These are phyloP conservation scores for Leptopterna dolabrata DNA, from an alignment of 2,888 invertebrate species.

Conservation along the genomic window DNA sequence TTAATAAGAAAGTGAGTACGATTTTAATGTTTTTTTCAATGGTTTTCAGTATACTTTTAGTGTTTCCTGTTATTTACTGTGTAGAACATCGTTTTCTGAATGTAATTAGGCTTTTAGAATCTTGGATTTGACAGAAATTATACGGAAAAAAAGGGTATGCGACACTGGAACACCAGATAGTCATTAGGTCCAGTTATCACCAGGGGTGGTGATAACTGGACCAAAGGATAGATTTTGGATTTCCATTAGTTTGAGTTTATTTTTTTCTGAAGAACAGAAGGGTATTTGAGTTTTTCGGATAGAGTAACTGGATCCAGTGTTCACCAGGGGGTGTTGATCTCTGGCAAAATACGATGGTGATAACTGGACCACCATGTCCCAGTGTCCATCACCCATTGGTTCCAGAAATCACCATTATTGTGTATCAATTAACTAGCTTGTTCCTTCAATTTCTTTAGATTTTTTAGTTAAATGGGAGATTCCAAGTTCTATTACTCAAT, in stretches of 20 bases:
- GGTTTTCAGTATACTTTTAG: neutral
- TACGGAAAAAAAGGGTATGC: too few relatives aligned
- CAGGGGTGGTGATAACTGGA: neutral
- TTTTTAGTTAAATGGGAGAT: neutral
- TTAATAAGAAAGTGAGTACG: neutral
- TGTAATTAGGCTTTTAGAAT: neutral
- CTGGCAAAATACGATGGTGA: too few relatives aligned
- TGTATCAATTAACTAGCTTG: neutral
- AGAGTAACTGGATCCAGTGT: too few relatives aligned
- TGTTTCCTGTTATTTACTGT: too few relatives aligned
- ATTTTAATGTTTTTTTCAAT: conserved; percentile 5
- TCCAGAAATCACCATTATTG: neutral
- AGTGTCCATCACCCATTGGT: neutral
- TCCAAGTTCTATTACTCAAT: neutral
- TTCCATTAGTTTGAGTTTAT: too few relatives aligned
- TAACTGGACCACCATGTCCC: conserved; percentile 26
- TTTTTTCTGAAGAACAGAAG: too few relatives aligned
- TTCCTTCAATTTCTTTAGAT: neutral
- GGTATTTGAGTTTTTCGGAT: too few relatives aligned
- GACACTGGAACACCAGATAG: neutral
- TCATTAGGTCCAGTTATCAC: too few relatives aligned
- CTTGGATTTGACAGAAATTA: neutral
- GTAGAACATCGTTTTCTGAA: neutral
- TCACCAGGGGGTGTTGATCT: too few relatives aligned
- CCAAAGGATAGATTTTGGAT: too few relatives aligned